Percentiles rank a stretch among this genome's conserved stretches.
phyloP scores from a whole-genome alignment of 1,140 invertebrate species.

The Hypsibius dujardini region DNA sequence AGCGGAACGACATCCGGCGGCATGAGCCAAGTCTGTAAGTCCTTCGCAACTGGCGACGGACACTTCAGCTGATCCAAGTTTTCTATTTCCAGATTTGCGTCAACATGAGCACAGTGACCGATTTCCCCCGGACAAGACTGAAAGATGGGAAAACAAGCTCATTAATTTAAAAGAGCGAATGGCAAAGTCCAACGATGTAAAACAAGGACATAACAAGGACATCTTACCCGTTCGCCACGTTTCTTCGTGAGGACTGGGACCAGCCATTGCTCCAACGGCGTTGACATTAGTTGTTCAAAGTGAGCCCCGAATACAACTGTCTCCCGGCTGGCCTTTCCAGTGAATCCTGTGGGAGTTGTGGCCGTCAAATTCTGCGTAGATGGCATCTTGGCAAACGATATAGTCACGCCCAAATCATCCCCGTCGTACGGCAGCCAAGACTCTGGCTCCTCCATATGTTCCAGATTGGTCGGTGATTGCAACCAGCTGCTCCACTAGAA shows the following conservation, averaged over 20 bases:
- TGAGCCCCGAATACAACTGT: no score
- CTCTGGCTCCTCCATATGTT: slow-evolving; percentile 11
- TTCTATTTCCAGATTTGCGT: not conserved
- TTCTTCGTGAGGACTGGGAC: no score
- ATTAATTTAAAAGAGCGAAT: not conserved
- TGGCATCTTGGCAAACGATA: not conserved
- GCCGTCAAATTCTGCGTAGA: no score
- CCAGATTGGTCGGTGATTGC: not conserved
- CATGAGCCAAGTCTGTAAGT: slow-evolving; percentile 15
- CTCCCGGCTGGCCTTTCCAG: no score
- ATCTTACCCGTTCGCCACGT: no score
- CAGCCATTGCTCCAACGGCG: no score
- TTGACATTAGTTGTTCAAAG: no score
- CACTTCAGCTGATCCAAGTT: not conserved
- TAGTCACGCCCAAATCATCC: not conserved
- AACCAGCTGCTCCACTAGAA: slow-evolving; percentile 13
- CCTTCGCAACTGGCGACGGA: not conserved
- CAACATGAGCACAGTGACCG: not conserved
- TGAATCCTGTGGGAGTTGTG: no score
- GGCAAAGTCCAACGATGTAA: not conserved
- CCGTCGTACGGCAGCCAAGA: not conserved
- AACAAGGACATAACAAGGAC: no score
- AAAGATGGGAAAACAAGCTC: not conserved
- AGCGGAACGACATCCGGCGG: slow-evolving; percentile 7
- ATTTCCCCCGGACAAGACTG: not conserved